These are phyloP conservation scores for Artibeus lituratus DNA, from an alignment of 2,797 vertebrate species.

Conservation along the genomic window DNA sequence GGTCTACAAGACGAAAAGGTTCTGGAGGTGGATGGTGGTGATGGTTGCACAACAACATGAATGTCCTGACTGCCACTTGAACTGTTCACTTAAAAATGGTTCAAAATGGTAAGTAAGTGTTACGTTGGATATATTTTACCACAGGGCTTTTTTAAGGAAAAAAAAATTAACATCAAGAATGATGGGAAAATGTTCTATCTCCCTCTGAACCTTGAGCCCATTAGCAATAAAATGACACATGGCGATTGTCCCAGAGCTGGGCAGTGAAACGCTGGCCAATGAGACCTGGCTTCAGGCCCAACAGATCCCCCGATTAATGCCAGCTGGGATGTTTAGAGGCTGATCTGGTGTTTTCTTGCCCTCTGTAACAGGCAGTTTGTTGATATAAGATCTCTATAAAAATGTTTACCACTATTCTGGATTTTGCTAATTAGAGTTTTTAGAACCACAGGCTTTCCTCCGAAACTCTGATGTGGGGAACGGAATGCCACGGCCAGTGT, in stretches of 20 bases:
- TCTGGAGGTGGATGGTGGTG: not conserved
- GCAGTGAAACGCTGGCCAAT: not conserved
- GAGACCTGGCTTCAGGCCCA: not conserved
- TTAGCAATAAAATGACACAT: not conserved
- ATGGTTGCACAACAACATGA: not conserved
- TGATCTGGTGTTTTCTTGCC: slow-evolving; percentile 1
- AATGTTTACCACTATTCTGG: slow-evolving; percentile 43
- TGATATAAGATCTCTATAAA: slow-evolving; percentile 3
- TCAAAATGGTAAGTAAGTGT: not conserved
- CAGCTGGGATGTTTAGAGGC: not conserved
- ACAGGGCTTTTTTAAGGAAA: not conserved
- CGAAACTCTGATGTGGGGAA: not conserved
- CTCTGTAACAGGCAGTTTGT: slow-evolving; percentile 7
- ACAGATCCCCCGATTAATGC: not conserved
- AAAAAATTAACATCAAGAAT: not conserved
- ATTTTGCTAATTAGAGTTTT: slow-evolving; percentile 41
- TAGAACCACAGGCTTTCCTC: not conserved
- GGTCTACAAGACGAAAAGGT: not conserved
- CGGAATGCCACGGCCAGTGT: not conserved
- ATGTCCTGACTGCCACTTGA: not conserved
- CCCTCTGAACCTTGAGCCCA: slow-evolving; percentile 16
- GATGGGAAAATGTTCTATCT: not conserved
- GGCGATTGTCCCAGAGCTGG: not conserved
- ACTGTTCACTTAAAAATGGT: not conserved
- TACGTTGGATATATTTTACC: not conserved